Evolutionary conservation across 2,113 vertebrate genomes (phyloP), one percentile per base, ranked within the genome.

Genomic region (Chauna torquata): DNA sequence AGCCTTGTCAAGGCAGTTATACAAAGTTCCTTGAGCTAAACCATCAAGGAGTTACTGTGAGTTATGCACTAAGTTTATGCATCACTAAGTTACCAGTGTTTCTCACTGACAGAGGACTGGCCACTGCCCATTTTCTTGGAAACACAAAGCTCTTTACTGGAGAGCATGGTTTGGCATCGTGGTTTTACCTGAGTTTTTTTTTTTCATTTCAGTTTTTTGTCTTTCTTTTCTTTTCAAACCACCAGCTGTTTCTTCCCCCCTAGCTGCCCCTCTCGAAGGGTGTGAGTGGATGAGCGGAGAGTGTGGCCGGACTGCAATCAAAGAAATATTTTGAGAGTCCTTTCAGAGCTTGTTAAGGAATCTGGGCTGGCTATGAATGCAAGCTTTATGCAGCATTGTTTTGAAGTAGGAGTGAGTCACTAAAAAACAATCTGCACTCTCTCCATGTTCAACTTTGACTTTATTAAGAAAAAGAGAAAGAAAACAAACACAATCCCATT

Each of bases 371-470:
- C 70, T 70, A 68, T 97, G 92, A 97, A 97, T 96, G 82, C 70
- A 0, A 3, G 80, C 96, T 97, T 97, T 97, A 94, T 97, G 66
- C 88, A 70, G 47, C 0, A 0, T 92, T 78, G 87, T 95, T 97
- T 86, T 95, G 94, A 97, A 97, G 95, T 88, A 88, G 85, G 90
- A 94, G 93, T 96, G 97, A 97, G 96, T 97, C 94, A 97, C 94
- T 96, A 85, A 97, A 97, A 97, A 95, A 80, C 94, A 94, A 96
- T 97, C 95, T 95, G 62, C 61, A 57, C 85, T 87, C 90, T 93
- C 85, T 96, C 70, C n/a, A 4, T 44, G 65, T 55, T 96, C 95
- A 94, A 86, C 91, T 97, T 80, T 94, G 93, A 92, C 94, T 96
- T 96, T 97, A 91, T 81, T 89, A 89, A 94, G 92, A 77, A 92